A percentile compares a stretch with the other conserved stretches of the same genome.
These are phyloP conservation scores for Crax fasciolata DNA, from an alignment of 2,797 vertebrate genomes.

Conservation along the genomic window DNA sequence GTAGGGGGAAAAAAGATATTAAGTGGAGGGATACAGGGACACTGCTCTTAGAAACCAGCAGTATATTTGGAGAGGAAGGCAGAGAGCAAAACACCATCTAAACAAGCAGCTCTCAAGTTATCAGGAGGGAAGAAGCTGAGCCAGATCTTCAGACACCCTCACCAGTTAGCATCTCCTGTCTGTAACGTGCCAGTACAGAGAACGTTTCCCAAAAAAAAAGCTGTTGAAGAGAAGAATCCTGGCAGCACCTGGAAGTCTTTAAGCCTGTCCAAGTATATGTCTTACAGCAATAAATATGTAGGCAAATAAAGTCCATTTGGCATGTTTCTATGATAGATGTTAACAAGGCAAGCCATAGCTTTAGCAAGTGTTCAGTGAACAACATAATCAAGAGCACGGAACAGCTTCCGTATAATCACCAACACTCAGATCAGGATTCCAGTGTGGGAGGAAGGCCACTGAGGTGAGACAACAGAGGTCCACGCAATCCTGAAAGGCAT, in stretches of 20 bases:
- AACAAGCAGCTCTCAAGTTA: neutral
- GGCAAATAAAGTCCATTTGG: slow-evolving; percentile 42
- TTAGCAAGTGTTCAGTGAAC: neutral
- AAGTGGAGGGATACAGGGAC: neutral
- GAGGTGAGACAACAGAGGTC: neutral
- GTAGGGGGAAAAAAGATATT: neutral
- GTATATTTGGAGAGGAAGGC: neutral
- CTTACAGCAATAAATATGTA: slow-evolving; percentile 43
- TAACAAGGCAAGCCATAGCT: slow-evolving; percentile 23
- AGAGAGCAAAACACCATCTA: neutral
- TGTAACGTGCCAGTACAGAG: neutral
- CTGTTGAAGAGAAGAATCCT: slow-evolving; percentile 17
- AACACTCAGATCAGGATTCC: neutral
- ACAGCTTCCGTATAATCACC: neutral
- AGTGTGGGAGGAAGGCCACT: neutral
- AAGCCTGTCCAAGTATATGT: slow-evolving; percentile 21
- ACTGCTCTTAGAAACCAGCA: neutral
- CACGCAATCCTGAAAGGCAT: neutral
- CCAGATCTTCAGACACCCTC: neutral
- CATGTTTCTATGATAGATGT: slow-evolving; percentile 19
- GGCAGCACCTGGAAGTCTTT: slow-evolving; percentile 52
- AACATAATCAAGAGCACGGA: neutral
- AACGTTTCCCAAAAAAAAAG: neutral
- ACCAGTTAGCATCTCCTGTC: neutral
- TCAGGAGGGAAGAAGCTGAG: neutral